Evolutionary conservation across 2,797 vertebrate species (phyloP).

Genomic region (Rhinatrema bivittatum): DNA sequence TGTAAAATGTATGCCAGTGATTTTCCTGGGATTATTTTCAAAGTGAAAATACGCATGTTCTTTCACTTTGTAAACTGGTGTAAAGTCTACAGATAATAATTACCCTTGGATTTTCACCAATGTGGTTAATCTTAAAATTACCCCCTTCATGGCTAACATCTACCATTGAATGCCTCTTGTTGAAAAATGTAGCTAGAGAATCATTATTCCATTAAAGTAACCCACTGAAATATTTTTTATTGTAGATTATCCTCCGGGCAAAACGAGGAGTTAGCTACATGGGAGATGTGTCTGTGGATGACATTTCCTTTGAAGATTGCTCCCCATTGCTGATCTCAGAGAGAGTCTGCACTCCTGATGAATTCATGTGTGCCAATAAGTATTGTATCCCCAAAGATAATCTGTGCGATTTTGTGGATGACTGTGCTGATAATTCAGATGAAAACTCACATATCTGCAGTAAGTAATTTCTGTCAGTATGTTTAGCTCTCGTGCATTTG

Average conservation of each 20-base stretch:
- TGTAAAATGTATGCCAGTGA: too few species aligned
- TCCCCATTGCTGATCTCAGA: conserved; percentile 56
- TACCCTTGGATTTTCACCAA: too few species aligned
- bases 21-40: too few species aligned
- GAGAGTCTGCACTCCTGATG: conserved; percentile 56
- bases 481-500: too few species aligned
- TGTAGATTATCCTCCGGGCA: conserved; percentile 73
- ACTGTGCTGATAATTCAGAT: conserved; percentile 82
- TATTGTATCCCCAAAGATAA: conserved; percentile 72
- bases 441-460: conserved; percentile 74
- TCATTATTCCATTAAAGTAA: not conserved
- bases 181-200: too few species aligned
- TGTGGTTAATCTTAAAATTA: too few species aligned
- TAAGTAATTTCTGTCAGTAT: conserved; percentile 46
- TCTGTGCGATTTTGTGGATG: conserved; percentile 86
- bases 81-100: too few species aligned
- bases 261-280: conserved; percentile 85
- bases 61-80: too few species aligned
- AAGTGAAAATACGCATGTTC: too few species aligned
- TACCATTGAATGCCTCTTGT: too few species aligned
- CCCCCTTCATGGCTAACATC: too few species aligned
- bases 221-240: conserved; percentile 1
- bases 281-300: conserved; percentile 82
- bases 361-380: conserved; percentile 75
- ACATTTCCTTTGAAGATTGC: conserved; percentile 78